Evolutionary conservation across 2,113 vertebrate species (phyloP).

Genomic region (Pachypanchax playfairii): DNA sequence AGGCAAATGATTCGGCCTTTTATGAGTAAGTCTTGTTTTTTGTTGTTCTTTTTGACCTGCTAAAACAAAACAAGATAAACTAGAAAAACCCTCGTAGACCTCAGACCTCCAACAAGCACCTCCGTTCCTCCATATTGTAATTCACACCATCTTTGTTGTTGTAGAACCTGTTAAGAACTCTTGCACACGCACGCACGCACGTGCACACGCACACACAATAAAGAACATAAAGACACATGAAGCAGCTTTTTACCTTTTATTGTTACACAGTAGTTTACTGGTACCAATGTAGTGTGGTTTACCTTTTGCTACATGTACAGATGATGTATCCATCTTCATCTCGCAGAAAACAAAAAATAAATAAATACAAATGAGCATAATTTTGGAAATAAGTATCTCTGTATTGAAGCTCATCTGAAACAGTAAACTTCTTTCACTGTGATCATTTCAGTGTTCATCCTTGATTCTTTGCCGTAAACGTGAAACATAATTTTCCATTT

Average conservation of each 20-base stretch:
- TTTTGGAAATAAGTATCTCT: slow-evolving; percentile 42
- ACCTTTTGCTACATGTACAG: slow-evolving; percentile 81
- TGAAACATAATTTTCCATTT: slow-evolving; percentile 19
- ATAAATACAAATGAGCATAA: slow-evolving; percentile 72
- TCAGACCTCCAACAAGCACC: no score
- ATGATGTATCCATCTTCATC: slow-evolving; percentile 69
- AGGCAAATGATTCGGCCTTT: no score
- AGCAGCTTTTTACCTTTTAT: slow-evolving; percentile 70
- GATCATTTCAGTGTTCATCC: slow-evolving; percentile 51
- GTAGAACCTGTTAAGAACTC: no score
- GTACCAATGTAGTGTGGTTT: slow-evolving; percentile 70
- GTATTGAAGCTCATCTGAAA: slow-evolving; percentile 43
- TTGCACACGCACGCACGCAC: no score
- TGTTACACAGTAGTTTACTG: slow-evolving; percentile 77
- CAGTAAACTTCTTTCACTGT: slow-evolving; percentile 32
- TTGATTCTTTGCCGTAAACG: no score
- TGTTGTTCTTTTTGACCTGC: no score
- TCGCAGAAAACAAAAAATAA: slow-evolving; percentile 75
- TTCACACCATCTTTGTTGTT: no score
- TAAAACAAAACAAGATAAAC: no score
- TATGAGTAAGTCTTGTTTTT: no score
- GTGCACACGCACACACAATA: no score
- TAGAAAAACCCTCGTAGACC: no score
- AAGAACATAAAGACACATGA: slow-evolving; percentile 12
- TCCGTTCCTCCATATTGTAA: no score